Evolutionary conservation across 2,888 invertebrate genomes (phyloP), one percentile per base, ranked within the genome.

Genomic region (Hydropsyche betteni): DNA sequence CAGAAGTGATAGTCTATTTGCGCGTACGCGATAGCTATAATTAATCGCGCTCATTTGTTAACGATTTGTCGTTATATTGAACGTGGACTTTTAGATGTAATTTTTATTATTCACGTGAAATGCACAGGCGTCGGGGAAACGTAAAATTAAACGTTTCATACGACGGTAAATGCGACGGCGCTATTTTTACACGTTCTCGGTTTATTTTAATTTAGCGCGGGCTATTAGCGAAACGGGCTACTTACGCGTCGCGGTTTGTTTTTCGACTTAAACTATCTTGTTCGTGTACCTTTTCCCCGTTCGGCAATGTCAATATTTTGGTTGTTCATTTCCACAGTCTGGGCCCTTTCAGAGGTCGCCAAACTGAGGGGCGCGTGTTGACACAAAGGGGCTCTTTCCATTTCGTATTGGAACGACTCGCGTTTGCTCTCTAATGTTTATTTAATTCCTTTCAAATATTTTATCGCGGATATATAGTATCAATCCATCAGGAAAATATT

Each of bases 321-420:
- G 34, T 61, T 61, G 61, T 61, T 61, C 61, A 61, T 61, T 61
- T 61, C 24, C 61, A 61, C 61, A 16, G 61, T 24, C 61, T 61
- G 24, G 24, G 61, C 6, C 61, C 61, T 61, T 61, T 61, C 61
- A 61, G 61, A 7, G 61, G 16, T 24, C 16, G 61, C 61, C 61
- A 61, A 61, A n/a, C 61, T 24, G 44, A 10, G 44, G 44, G 44
- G 10, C 61, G 61, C 44, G 14, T 61, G 61, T 61, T 61, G 16
- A 61, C 61, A 61, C 8, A 33, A 61, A 10, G 44, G 24, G 24
- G 55, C 14, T 14, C 6, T 55, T 14, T 1, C 55, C 16, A 55
- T n/a, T 14, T 55, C 16, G 55, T 14, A 12, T 24, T 24, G 24
- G 44, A 44, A 44, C 1, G 2, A 44, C 44, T 44, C 44, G 7